Evolutionary conservation across 2,113 vertebrate genomes (phyloP).

Genomic region (Plecotus auritus): DNA sequence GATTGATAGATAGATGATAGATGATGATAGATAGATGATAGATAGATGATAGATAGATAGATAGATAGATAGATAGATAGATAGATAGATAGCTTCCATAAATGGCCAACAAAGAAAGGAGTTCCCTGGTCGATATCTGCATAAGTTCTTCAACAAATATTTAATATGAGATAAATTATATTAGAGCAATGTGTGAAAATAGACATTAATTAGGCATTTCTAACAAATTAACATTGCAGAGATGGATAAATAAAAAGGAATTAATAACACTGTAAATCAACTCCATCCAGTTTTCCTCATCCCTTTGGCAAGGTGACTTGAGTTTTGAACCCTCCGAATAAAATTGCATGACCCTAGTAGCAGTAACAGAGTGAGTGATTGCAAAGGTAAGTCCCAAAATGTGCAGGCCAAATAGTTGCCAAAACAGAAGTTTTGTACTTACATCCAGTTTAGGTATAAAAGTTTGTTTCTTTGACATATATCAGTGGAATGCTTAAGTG

Average conservation of each 20-base stretch:
- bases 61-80: neutral
- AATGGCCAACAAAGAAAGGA: neutral
- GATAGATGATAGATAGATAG: neutral
- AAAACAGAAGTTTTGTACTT: neutral
- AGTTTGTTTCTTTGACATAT: neutral
- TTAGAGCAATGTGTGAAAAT: neutral
- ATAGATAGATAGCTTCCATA: neutral
- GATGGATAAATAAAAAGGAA: neutral
- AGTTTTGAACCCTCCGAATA: neutral
- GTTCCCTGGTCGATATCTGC: neutral
- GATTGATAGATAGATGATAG: neutral
- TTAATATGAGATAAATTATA: neutral
- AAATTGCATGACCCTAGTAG: neutral
- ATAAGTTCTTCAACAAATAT: neutral
- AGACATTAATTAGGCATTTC: neutral
- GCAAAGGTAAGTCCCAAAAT: neutral
- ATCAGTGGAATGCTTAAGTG: neutral
- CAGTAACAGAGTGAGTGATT: neutral
- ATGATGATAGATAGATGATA: too few species aligned
- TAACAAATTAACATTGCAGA: neutral
- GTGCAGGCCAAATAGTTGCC: neutral
- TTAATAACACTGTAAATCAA: neutral
- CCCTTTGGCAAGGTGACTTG: neutral
- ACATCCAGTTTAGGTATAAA: neutral
- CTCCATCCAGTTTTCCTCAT: neutral